A percentile compares a stretch with the other conserved stretches of the same genome.
Conservation (phyloP, 1,140 invertebrate species). For the Coptotermes formosanus region DNA sequence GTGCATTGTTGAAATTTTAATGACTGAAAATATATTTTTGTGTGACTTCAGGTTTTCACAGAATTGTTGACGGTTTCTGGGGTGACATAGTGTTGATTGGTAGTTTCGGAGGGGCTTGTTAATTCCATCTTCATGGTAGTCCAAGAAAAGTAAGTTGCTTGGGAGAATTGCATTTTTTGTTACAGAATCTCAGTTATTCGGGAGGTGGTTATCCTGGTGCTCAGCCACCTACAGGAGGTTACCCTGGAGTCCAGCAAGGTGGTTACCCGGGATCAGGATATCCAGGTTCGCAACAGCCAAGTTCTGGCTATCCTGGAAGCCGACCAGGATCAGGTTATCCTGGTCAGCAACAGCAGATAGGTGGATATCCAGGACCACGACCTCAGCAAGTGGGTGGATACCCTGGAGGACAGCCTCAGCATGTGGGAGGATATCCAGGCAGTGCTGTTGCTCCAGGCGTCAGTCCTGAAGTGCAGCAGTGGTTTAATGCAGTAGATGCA, state of each 20-base stretch:
- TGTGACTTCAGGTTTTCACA: too few species aligned
- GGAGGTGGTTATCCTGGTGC: constrained; percentile 23
- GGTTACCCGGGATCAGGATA: constrained; percentile 23
- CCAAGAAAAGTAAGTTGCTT: too few species aligned
- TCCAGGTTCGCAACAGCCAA: constrained; percentile 17
- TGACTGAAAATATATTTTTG: too few species aligned
- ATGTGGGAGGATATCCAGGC: constrained; percentile 21
- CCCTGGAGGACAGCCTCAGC: constrained; percentile 11
- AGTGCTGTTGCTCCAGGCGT: constrained; percentile 37
- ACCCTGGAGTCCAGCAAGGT: constrained; percentile 10
- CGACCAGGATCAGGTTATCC: constrained; percentile 26
- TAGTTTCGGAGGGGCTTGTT: too few species aligned
- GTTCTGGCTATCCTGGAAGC: constrained; percentile 16
- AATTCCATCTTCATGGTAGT: too few species aligned
- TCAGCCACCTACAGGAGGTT: neutral
- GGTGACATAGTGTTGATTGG: too few species aligned
- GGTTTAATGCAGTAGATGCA: constrained; percentile 79
- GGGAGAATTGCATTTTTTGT: neutral
- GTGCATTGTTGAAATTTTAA: too few species aligned
- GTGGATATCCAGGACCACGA: constrained; percentile 18
- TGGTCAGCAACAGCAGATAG: neutral
- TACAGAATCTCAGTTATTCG: constrained; percentile 26
- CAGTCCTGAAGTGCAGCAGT: constrained; percentile 69
- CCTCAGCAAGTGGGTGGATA: constrained; percentile 18
- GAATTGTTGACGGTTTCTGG: too few species aligned